Evolutionary conservation across 2,113 vertebrate genomes (phyloP), one percentile per base, ranked within the genome.

Genomic region (Nesoenas mayeri): DNA sequence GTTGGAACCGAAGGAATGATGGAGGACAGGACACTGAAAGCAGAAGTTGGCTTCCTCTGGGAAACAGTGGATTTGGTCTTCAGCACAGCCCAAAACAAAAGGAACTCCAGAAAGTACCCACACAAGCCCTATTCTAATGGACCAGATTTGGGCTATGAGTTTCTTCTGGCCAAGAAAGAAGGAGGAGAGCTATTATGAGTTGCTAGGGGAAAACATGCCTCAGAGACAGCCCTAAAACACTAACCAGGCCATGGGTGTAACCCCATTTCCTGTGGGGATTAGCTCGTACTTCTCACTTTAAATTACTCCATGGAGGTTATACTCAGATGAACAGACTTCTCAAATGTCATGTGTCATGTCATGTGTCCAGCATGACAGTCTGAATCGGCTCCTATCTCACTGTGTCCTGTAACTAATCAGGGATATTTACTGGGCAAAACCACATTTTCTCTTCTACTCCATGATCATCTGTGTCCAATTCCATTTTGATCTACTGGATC

Each of bases 1-100:
- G 28, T 47, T 81, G 70, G 83, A 94, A 94, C 56, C 32, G 69
- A 61, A 60, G 79, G 60, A 56, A 4, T n/a, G 64, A 38, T 75
- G 69, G 74, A 84, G 79, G 69, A 26, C 47, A 80, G 79, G 79
- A 54, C 31, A 72, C 54, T 34, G 58, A 69, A 72, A 92, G 67
- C 47, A 89, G 25, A 83, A 88, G 51, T 22, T 70, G 24, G 34
- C 8, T 53, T 91, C 70, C 70, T 90, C 44, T 64, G 32, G 56
- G 65, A 91, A 28, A 40, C 2, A 21, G 11, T n/a, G 62, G 42
- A n/a, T 69, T 72, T 60, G 38, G 25, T 58, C 44, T 88, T 47
- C 36, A 54, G 60, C 48, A 40, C 36, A 56, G 32, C 21, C 24
- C 38, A 50, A 29, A 81, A 19, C 32, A 62, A 77, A 32, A 58